phyloP scores from a whole-genome alignment of 2,888 invertebrate genomes.

The Nyleta sp. region DNA sequence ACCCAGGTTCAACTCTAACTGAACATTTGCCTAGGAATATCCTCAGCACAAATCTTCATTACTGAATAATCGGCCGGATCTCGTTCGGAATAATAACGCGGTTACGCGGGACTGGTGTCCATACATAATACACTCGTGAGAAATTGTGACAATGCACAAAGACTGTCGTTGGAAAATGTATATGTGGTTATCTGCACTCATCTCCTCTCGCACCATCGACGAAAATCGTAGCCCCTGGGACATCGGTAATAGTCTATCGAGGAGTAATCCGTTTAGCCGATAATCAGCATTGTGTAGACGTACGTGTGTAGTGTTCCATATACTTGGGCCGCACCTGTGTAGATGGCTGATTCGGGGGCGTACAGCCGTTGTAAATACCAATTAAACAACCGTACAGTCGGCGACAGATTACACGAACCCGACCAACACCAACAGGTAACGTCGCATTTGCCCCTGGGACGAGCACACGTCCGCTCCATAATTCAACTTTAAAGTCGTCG shows the following conservation, averaged over 20 bases:
- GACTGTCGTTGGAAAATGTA: slow-evolving; percentile 39
- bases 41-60: not conserved
- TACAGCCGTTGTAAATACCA: slow-evolving; percentile 68
- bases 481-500: slow-evolving; percentile 39
- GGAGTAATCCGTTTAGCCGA: slow-evolving; percentile 72
- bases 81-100: slow-evolving; percentile 15
- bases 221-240: slow-evolving; percentile 65
- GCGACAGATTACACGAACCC: slow-evolving; percentile 58
- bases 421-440: slow-evolving; percentile 58
- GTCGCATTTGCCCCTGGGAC: slow-evolving; percentile 27
- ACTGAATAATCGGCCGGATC: slow-evolving; percentile 1
- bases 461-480: slow-evolving; percentile 12
- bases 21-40: no score
- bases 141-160: slow-evolving; percentile 36
- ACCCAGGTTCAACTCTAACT: no score
- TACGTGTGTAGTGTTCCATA: slow-evolving; percentile 45
- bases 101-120: slow-evolving; percentile 15
- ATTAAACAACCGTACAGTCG: slow-evolving; percentile 65
- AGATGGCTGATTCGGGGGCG: slow-evolving; percentile 31
- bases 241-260: slow-evolving; percentile 73
- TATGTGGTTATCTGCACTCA: slow-evolving; percentile 53
- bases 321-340: slow-evolving; percentile 36
- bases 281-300: slow-evolving; percentile 69
- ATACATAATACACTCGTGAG: slow-evolving; percentile 15
- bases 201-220: slow-evolving; percentile 42